Conservation (phyloP, 2,888 invertebrate genomes). For the Lysandra bellargus region DNA sequence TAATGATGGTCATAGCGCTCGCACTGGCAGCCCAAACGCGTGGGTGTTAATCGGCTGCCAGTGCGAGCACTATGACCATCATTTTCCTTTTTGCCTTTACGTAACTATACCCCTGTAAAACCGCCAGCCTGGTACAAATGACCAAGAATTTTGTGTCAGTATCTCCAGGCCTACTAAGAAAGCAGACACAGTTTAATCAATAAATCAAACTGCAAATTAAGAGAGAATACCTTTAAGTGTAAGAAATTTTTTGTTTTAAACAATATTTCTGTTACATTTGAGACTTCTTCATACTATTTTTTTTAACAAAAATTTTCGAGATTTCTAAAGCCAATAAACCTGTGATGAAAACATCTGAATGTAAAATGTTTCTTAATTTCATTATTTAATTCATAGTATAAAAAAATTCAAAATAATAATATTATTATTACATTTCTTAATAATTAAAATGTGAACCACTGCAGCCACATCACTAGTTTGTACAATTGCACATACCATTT, state of each 20-base stretch:
- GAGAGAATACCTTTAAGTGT: not conserved
- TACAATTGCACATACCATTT: slow-evolving; percentile 76
- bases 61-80: too few species aligned
- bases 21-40: too few species aligned
- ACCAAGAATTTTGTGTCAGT: too few species aligned
- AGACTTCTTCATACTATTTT: not conserved
- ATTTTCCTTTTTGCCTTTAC: too few species aligned
- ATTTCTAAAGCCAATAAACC: not conserved
- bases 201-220: too few species aligned
- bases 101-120: too few species aligned
- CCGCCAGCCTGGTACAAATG: too few species aligned
- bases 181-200: too few species aligned
- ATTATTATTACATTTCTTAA: not conserved
- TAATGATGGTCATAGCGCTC: too few species aligned
- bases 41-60: too few species aligned
- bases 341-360: not conserved
- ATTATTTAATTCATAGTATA: not conserved
- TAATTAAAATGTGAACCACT: slow-evolving; percentile 82
- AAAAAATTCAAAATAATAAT: not conserved
- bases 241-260: not conserved
- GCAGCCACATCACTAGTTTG: slow-evolving; percentile 78
- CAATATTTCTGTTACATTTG: not conserved
- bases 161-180: too few species aligned
- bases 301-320: not conserved
- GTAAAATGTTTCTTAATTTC: not conserved